A percentile compares a stretch with the other conserved stretches of the same genome.
Evolutionary conservation across 2,113 vertebrate genomes (phyloP).

Genomic region (Dissostichus mawsoni): DNA sequence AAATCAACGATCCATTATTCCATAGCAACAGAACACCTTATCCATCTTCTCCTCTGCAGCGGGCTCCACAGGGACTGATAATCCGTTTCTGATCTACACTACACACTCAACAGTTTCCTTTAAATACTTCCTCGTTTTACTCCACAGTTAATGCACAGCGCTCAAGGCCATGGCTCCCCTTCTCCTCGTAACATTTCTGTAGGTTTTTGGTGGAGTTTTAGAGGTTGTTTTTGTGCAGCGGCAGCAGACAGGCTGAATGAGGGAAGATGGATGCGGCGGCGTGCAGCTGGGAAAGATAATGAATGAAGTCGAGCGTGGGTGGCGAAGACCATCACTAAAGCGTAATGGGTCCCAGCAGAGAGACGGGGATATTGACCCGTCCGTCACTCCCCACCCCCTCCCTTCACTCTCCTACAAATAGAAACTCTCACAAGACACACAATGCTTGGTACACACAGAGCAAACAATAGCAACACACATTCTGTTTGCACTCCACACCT

Average conservation of each 20-base stretch:
- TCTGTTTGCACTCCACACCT: constrained; percentile 17
- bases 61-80: constrained; percentile 13
- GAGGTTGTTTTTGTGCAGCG: constrained; percentile 53
- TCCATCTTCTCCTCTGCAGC: constrained; percentile 25
- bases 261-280: constrained; percentile 75
- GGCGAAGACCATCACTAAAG: constrained; percentile 80
- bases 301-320: constrained; percentile 82
- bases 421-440: constrained; percentile 47
- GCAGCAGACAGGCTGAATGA: constrained; percentile 66
- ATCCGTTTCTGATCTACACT: constrained; percentile 11
- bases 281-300: constrained; percentile 77
- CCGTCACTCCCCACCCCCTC: constrained; percentile 55
- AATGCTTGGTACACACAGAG: constrained; percentile 5
- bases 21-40: constrained; percentile 18
- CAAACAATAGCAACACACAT: constrained; percentile 34
- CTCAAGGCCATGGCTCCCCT: constrained; percentile 7
- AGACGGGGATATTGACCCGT: constrained; percentile 78
- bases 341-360: constrained; percentile 78
- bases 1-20: constrained; percentile 33
- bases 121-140: constrained; percentile 25
- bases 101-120: constrained; percentile 20
- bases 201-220: constrained; percentile 29
- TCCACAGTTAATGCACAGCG: constrained; percentile 11
- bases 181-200: constrained; percentile 22
- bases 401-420: constrained; percentile 49